phyloP scores from a whole-genome alignment of 2,888 invertebrate species.

The Napeogenes sylphis region DNA sequence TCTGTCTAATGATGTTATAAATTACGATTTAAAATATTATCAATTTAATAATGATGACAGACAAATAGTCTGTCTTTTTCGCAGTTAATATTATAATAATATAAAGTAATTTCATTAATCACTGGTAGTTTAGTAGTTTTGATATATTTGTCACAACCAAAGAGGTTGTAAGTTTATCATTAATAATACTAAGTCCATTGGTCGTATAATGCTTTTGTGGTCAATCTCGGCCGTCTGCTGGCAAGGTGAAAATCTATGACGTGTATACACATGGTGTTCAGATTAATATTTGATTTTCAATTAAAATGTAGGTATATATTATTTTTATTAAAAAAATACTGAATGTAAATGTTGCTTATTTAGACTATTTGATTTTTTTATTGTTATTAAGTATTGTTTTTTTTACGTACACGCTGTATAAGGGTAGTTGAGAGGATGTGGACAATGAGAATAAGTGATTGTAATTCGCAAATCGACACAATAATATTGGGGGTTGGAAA shows the following conservation, averaged over 20 bases:
- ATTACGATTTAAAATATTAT: too few relatives aligned
- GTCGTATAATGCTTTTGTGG: conserved; percentile 52
- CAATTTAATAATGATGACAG: too few relatives aligned
- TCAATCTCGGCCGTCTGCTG: conserved; percentile 16
- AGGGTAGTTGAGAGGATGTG: conserved; percentile 36
- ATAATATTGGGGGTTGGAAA: conserved; percentile 37
- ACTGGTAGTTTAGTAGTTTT: too few relatives aligned
- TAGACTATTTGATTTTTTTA: background rate
- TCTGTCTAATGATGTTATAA: too few relatives aligned
- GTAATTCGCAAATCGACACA: conserved; percentile 56
- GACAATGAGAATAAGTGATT: conserved; percentile 45
- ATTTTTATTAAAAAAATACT: too few relatives aligned
- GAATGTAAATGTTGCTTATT: too few relatives aligned
- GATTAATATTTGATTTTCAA: background rate
- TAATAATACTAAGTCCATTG: conserved; percentile 45
- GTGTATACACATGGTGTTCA: conserved; percentile 44
- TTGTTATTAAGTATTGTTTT: background rate
- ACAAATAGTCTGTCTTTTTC: too few relatives aligned
- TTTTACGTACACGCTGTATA: conserved; percentile 42
- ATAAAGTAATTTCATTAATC: too few relatives aligned
- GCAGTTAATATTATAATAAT: too few relatives aligned
- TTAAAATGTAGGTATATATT: background rate
- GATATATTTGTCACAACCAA: conserved; percentile 4
- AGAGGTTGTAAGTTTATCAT: conserved; percentile 32
- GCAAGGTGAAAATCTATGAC: conserved; percentile 58